These are phyloP conservation scores for Tricholauxania praeusta DNA, from an alignment of 2,888 invertebrate genomes.

Conservation along the genomic window DNA sequence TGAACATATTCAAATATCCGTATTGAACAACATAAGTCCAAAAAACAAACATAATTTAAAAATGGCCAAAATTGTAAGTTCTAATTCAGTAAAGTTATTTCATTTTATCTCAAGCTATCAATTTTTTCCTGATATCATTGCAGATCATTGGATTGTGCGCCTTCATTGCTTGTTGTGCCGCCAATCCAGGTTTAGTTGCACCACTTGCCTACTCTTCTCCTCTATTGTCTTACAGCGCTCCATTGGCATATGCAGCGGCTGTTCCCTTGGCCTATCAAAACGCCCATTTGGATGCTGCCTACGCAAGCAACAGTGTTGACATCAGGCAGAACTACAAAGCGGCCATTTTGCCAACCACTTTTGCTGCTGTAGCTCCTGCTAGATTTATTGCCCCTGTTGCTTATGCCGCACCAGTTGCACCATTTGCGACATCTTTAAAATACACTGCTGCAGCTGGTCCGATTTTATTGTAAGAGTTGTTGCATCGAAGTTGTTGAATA, in stretches of 20 bases:
- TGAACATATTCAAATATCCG: too few relatives aligned
- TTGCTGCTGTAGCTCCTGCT: slow-evolving; percentile 36
- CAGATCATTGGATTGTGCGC: slow-evolving; percentile 44
- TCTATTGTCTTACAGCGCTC: slow-evolving; percentile 31
- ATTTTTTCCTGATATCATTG: not conserved
- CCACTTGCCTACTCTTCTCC: slow-evolving; percentile 23
- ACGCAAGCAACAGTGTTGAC: slow-evolving; percentile 39
- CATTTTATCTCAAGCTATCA: too few relatives aligned
- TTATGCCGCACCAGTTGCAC: slow-evolving; percentile 24
- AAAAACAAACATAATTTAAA: too few relatives aligned
- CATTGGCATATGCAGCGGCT: slow-evolving; percentile 33
- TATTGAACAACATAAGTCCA: too few relatives aligned
- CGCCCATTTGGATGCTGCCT: slow-evolving; percentile 40
- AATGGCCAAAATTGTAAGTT: too few relatives aligned
- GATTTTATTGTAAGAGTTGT: slow-evolving; percentile 19
- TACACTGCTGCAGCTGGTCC: slow-evolving; percentile 32
- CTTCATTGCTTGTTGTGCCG: slow-evolving; percentile 44
- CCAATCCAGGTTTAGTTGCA: slow-evolving; percentile 42
- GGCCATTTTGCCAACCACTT: slow-evolving; percentile 32
- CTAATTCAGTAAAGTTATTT: too few relatives aligned
- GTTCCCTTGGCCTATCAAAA: slow-evolving; percentile 41
- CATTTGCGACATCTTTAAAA: slow-evolving; percentile 29
- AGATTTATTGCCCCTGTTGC: not conserved
- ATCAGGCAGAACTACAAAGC: slow-evolving; percentile 43
- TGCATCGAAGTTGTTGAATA: too few relatives aligned